These are phyloP conservation scores for Strigamia transsilvanica DNA, from an alignment of 2,888 invertebrate genomes.

Conservation along the genomic window DNA sequence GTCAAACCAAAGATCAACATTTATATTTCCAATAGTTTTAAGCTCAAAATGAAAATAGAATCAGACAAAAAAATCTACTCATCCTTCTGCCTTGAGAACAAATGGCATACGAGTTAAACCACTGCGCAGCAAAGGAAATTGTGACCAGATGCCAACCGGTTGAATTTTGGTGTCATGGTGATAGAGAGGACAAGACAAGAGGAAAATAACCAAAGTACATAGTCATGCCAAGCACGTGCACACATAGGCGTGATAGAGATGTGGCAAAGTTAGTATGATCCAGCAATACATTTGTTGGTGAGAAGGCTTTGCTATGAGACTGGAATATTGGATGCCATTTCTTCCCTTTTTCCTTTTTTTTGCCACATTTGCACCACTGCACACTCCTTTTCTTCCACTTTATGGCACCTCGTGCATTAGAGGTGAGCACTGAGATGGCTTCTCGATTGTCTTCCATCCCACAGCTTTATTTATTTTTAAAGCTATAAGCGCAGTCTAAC, in stretches of 20 bases:
- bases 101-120: background rate
- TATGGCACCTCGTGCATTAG: constrained; percentile 46
- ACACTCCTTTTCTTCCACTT: constrained; percentile 42
- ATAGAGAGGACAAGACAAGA: constrained; percentile 26
- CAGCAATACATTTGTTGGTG: constrained; percentile 54
- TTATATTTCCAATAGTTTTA: background rate
- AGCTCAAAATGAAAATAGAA: background rate
- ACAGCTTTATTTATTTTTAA: constrained; percentile 34
- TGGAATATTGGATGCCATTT: constrained; percentile 53
- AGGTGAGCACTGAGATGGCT: constrained; percentile 43
- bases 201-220: background rate
- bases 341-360: constrained; percentile 50
- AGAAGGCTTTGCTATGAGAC: constrained; percentile 52
- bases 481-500: constrained; percentile 24
- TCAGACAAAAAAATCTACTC: background rate
- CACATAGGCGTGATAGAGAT: constrained; percentile 52
- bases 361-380: constrained; percentile 53
- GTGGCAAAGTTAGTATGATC: constrained; percentile 54
- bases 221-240: constrained; percentile 45
- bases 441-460: constrained; percentile 43
- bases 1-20: background rate
- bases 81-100: background rate
- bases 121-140: constrained; percentile 4
- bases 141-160: background rate
- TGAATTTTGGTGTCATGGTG: background rate